Evolutionary conservation across 2,888 invertebrate species (phyloP).

Genomic region (Tribolium freemani): DNA sequence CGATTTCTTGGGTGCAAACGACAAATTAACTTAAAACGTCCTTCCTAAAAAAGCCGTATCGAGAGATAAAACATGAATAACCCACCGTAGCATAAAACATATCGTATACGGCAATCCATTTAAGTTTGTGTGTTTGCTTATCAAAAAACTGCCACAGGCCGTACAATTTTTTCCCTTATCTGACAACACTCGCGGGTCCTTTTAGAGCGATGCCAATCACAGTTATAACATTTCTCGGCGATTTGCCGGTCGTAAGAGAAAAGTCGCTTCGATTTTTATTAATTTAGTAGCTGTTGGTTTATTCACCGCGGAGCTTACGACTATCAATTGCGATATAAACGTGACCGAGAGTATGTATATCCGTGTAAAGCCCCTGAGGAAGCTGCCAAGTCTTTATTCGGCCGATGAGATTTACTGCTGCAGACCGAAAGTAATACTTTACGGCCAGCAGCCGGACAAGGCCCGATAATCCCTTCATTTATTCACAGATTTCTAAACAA

Average conservation of each 20-base stretch:
- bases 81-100: not conserved
- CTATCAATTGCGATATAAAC: conserved; percentile 31
- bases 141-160: conserved; percentile 4
- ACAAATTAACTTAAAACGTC: conserved; percentile 21
- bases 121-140: conserved; percentile 5
- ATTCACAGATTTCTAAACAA: conserved; percentile 1
- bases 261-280: conserved; percentile 20
- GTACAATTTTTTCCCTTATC: conserved; percentile 9
- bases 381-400: conserved; percentile 56
- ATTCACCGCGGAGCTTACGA: conserved; percentile 12
- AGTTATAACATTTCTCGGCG: conserved; percentile 24
- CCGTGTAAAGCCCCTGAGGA: conserved; percentile 48
- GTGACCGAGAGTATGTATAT: conserved; percentile 29
- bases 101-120: conserved; percentile 2
- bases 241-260: conserved; percentile 11
- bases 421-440: conserved; percentile 56
- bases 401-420: conserved; percentile 58
- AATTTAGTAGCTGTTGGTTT: conserved; percentile 24
- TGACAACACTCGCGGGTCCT: conserved; percentile 11
- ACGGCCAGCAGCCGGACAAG: conserved; percentile 49
- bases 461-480: conserved; percentile 29
- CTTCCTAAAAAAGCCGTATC: not conserved
- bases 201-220: conserved; percentile 22
- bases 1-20: conserved; percentile 7
- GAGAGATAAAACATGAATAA: no score